Base-by-base conservation (phyloP, 2,888 invertebrate genomes). In the Mesoligia furuncula region DNA sequence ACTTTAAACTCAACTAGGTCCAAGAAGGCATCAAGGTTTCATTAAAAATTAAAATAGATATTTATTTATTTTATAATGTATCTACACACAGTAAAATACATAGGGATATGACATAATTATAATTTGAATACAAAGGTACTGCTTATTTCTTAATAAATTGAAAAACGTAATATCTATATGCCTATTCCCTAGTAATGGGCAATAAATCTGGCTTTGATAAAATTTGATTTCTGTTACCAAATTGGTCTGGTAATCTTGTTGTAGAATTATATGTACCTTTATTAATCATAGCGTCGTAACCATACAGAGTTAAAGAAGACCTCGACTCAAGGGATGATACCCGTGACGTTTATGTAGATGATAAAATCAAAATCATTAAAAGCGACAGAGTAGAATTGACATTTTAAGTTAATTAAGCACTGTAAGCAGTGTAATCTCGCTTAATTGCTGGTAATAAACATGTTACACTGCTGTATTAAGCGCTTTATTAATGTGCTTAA, bases 391-490 rank as follows among this genome's bases (percentile, higher is more conserved):
- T 77, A 75, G 75, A 84, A 86, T 84, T 84, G 88, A 88, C 87
- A 81, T 74, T 88, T 84, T 82, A 80, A 88, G 80, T 80, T 80
- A 78, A 83, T 81, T 83, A 87, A 85, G 80, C 79, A 64, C 66
- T 89, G 79, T 73, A 87, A 87, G 77, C 85, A 79, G 68, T 79
- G 73, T 87, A 85, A 89, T 87, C 83, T 76, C 65, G 48, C 65
- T 79, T 77, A 83, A 87, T 85, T 85, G 80, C 83, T 54, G 77
- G 80, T 78, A 85, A 80, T 87, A 85, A 89, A 89, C 89, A 85
- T 87, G 85, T 85, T 68, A 88, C 76, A 73, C 42, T 73, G 77
- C 75, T 75, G 77, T 84, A 79, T 85, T 78, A 76, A 87, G 88
- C 79, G 86, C 86, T 86, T 85, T 85, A 85, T 75, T 83, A 83